Base-by-base conservation (phyloP, 2,888 invertebrate species). In the Pelosia muscerda region DNA sequence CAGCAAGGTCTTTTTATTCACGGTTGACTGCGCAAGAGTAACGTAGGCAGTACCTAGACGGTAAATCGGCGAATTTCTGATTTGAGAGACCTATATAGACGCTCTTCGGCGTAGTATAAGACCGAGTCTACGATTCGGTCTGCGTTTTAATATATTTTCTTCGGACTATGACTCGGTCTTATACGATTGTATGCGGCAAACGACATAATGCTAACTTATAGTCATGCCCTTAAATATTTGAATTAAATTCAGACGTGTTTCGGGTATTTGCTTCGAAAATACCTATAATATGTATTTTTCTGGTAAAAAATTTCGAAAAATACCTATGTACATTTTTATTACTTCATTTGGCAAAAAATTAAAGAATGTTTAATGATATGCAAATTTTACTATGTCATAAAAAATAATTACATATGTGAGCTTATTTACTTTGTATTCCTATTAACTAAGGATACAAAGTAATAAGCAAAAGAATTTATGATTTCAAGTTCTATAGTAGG, bases 1-100 rank as follows among this genome's bases (percentile, higher is more conserved):
- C 26, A 65, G 34, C 31, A 55, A 59, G 53, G 56, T 66, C 58
- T 68, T 73, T 68, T 73, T 28, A 59, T 65, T 65, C 60, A 42
- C 26, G 56, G n/a, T n/a, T n/a, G n/a, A 61, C 42, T 28, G 13
- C 26, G 34, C 34, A 49, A 58, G 31, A 22, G 55, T 15, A 26
- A 55, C 13, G 13, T 25, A 19, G 55, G 25, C 26, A 23, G 25
- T 25, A 55, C 25, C 19, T 23, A 38, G 15, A 15, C 26, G 15
- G 13, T 9, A 11, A 55, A 25, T 9, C 42, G 42, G 42, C 19
- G 42, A 42, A 5, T 42, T 42, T 19, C 19, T 42, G 13, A 1
- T 19, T 0, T 19, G 13, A 0, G 19, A 19, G 42, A 42, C 6
- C 23, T 54, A 54, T 54, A 54, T 54, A 22, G 11, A 8, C 9